Conservation (phyloP, 2,113 vertebrate genomes). For the Dascyllus trimaculatus region DNA sequence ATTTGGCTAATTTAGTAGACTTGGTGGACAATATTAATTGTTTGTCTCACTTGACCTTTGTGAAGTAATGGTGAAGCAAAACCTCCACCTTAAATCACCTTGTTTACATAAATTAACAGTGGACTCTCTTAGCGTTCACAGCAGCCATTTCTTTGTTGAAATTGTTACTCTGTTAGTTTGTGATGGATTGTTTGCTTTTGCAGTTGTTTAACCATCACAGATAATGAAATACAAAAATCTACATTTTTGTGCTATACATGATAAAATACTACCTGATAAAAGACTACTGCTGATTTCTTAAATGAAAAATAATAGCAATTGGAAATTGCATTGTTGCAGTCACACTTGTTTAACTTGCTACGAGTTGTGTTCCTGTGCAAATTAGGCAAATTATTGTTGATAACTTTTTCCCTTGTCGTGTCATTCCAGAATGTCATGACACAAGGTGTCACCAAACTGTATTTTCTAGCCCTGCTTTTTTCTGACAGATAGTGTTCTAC, state of each 20-base stretch:
- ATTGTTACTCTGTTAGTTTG: background rate
- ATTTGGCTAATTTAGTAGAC: background rate
- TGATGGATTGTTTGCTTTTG: background rate
- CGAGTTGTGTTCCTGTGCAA: too few species aligned
- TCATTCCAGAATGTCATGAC: too few species aligned
- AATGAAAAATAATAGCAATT: too few species aligned
- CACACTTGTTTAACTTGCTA: too few species aligned
- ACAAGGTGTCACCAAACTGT: background rate
- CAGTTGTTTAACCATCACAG: background rate
- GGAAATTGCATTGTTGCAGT: too few species aligned
- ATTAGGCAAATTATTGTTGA: too few species aligned
- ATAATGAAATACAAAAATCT: too few species aligned
- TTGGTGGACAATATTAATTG: background rate
- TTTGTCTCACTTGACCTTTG: background rate
- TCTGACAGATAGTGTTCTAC: background rate
- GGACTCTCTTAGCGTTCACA: background rate
- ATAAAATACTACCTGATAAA: too few species aligned
- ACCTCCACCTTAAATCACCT: background rate
- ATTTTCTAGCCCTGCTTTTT: background rate
- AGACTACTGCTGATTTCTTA: too few species aligned
- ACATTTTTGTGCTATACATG: too few species aligned
- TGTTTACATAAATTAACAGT: background rate
- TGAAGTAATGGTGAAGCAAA: background rate
- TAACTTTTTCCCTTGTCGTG: too few species aligned
- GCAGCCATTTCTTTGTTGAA: background rate